A percentile compares a stretch with the other conserved stretches of the same genome.
Evolutionary conservation across 1,140 invertebrate genomes (phyloP).

Genomic region (Aphidius ervi): DNA sequence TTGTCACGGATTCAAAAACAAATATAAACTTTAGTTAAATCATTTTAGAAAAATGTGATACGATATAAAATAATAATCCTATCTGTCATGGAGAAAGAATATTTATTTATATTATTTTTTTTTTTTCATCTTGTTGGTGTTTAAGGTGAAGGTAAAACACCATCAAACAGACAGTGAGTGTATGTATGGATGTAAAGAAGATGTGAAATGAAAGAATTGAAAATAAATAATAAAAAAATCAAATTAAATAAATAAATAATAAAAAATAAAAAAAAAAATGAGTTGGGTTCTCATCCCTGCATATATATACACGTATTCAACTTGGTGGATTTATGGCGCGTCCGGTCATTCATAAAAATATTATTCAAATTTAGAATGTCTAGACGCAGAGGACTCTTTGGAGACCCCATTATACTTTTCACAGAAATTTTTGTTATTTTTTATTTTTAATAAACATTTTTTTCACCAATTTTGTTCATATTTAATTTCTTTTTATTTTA

Average conservation of each 20-base stretch:
- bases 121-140: background rate
- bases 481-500: constrained; percentile 13
- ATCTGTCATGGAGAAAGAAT: constrained; percentile 42
- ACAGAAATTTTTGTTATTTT: background rate
- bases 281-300: constrained; percentile 7
- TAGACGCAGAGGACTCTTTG: constrained; percentile 33
- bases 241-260: constrained; percentile 1
- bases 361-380: constrained; percentile 53
- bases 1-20: constrained; percentile 39
- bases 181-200: too few relatives aligned
- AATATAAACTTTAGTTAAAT: constrained; percentile 36
- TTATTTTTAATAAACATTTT: background rate
- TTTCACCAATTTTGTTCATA: background rate
- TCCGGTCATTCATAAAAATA: constrained; percentile 54
- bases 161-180: background rate
- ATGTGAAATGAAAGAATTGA: too few relatives aligned
- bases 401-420: constrained; percentile 8
- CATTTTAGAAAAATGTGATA: constrained; percentile 35
- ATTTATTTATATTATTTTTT: constrained; percentile 14
- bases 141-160: background rate
- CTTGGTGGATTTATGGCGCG: constrained; percentile 45
- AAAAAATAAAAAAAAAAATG: constrained; percentile 7
- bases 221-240: constrained; percentile 3
- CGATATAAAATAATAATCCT: constrained; percentile 52
- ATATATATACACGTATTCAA: constrained; percentile 18